These are phyloP conservation scores for Thermophis baileyi DNA, from an alignment of 2,113 vertebrate species.

Conservation along the genomic window DNA sequence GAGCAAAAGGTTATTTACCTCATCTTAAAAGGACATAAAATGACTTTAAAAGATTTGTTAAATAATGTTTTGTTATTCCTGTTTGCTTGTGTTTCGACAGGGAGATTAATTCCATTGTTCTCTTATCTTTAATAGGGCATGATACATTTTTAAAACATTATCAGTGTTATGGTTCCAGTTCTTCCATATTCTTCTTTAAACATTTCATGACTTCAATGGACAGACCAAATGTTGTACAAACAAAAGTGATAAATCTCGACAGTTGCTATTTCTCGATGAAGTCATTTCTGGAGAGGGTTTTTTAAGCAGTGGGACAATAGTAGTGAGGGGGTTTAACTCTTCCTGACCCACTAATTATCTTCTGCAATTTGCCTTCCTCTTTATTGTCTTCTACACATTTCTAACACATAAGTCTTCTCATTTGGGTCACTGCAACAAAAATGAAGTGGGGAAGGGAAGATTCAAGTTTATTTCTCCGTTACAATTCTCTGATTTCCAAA, in stretches of 20 bases:
- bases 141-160: not conserved
- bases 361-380: not conserved
- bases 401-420: not conserved
- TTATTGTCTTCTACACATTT: not conserved
- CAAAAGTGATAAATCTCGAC: not conserved
- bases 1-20: not conserved
- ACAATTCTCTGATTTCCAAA: not conserved
- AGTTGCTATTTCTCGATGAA: not conserved
- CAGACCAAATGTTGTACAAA: not conserved
- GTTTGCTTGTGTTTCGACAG: not conserved
- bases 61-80: not conserved
- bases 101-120: not conserved
- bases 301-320: not conserved
- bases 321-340: not conserved
- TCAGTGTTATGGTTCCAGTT: not conserved
- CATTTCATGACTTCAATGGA: not conserved
- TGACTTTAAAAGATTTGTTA: not conserved
- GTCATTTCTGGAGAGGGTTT: not conserved
- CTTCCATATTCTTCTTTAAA: not conserved
- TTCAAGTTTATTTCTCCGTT: not conserved
- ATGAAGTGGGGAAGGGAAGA: not conserved
- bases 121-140: not conserved
- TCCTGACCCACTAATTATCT: not conserved
- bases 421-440: not conserved
- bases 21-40: not conserved